Base-by-base conservation (phyloP, 2,797 vertebrate species). In the Chrysocyon brachyurus region DNA sequence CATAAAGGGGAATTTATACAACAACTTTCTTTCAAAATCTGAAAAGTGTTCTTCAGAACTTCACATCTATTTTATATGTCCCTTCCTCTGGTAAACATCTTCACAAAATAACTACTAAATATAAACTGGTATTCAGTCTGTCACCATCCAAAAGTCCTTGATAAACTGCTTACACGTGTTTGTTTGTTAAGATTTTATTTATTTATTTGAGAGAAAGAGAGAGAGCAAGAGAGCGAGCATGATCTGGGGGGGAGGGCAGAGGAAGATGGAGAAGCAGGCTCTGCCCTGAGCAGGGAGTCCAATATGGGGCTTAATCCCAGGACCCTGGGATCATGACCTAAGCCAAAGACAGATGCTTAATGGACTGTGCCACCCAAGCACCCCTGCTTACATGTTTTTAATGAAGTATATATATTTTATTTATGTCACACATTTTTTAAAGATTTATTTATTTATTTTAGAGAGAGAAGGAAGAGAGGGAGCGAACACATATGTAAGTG, bases 21-120 rank as follows among this genome's bases (percentile, higher is more conserved):
- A 68, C 24, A 77, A 70, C 59, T 91, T 70, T 75, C n/a, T 64
- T 87, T 89, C 31, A 73, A 92, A 59, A 87, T 81, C 75, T 94
- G 57, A 83, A 96, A 96, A 96, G n/a, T 66, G 24, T 79, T 90
- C 75, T 97, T 90, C 91, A 94, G 57, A 97, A 94, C 95, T 77
- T 86, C 46, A 79, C 26, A 96, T 5, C 5, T 84, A 10, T 73
- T 83, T 33, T 87, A 31, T 59, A 12, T 31, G 12, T 36, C 54
- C 31, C 63, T 4, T 66, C 88, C 9, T 75, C 87, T 73, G 56
- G n/a, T 59, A 94, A 90, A 63, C n/a, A 91, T 33, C 4, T 31
- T 66, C 17, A 28, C 54, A 83, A 85, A 92, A 97, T 6, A 87
- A 86, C 73, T 57, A 91, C 75, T 79, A 24, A 94, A 66, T 64